These are phyloP conservation scores for Vimba vimba DNA, from an alignment of 2,113 vertebrate species.

Conservation along the genomic window DNA sequence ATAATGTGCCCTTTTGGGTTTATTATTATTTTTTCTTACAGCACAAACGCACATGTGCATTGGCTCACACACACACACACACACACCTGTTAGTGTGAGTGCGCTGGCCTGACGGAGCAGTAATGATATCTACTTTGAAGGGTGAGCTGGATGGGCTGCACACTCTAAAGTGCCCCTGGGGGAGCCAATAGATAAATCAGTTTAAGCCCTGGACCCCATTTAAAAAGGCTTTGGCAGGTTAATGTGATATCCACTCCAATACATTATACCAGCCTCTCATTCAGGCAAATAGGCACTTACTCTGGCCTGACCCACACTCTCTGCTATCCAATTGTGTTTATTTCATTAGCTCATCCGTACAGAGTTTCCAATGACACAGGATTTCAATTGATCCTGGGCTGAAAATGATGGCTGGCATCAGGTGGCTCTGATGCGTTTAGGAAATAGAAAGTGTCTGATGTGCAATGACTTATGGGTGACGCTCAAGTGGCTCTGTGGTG, in stretches of 20 bases:
- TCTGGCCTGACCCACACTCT: conserved; percentile 54
- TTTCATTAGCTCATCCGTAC: conserved; percentile 48
- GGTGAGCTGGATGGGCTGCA: conserved; percentile 64
- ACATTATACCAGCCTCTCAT: conserved; percentile 55
- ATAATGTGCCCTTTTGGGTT: background rate
- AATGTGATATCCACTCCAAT: conserved; percentile 58
- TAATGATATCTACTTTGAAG: conserved; percentile 73
- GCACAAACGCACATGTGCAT: no score
- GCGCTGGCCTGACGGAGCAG: background rate
- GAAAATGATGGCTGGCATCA: conserved; percentile 27
- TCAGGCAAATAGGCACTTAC: conserved; percentile 50
- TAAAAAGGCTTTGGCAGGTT: conserved; percentile 70
- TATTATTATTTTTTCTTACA: background rate
- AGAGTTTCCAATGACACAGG: conserved; percentile 43
- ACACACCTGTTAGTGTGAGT: conserved; percentile 21
- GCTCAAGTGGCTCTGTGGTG: background rate
- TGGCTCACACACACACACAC: background rate
- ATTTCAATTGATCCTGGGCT: conserved; percentile 39
- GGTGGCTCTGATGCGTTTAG: conserved; percentile 3
- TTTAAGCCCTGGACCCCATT: conserved; percentile 87
- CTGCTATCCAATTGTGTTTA: conserved; percentile 54
- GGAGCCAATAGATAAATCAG: conserved; percentile 86
- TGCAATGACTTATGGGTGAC: background rate
- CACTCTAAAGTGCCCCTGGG: conserved; percentile 85
- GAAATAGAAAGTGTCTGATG: conserved; percentile 11